Conservation (phyloP, 2,888 invertebrate species). For the Conops quadrifasciatus region DNA sequence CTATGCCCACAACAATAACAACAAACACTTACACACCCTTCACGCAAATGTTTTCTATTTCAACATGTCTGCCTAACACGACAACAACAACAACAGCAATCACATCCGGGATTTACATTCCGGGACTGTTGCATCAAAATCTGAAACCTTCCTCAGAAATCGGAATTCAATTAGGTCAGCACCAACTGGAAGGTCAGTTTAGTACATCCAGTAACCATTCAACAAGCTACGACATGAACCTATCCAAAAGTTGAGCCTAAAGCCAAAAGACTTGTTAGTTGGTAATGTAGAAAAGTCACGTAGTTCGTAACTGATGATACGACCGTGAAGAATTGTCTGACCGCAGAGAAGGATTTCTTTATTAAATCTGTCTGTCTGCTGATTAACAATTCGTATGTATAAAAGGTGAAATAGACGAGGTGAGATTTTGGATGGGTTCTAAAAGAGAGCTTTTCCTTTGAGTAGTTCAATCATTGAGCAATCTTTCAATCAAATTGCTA, state of each 20-base stretch:
- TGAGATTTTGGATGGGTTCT: too few species aligned
- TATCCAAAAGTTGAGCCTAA: conserved; percentile 31
- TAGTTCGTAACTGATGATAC: too few species aligned
- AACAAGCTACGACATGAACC: background rate
- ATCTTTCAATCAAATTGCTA: too few species aligned
- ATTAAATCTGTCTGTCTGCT: background rate
- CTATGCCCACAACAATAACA: conserved; percentile 3
- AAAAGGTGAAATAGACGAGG: background rate
- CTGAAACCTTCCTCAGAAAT: conserved; percentile 50
- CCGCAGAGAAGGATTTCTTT: too few species aligned
- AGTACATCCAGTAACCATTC: background rate
- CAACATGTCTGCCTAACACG: conserved; percentile 37
- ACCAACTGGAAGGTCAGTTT: conserved; percentile 5
- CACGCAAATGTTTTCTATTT: conserved; percentile 33
- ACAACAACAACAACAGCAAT: conserved; percentile 34
- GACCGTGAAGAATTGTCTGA: too few species aligned
- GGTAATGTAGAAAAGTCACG: too few species aligned
- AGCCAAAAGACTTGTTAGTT: background rate
- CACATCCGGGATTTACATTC: conserved; percentile 51
- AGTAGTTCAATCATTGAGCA: too few species aligned
- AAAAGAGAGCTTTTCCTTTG: too few species aligned
- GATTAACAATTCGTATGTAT: background rate
- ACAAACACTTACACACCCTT: conserved; percentile 41
- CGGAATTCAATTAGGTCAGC: conserved; percentile 43
- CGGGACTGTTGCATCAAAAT: conserved; percentile 55